phyloP scores from a whole-genome alignment of 2,113 vertebrate species.

The Zosterops japonicus region DNA sequence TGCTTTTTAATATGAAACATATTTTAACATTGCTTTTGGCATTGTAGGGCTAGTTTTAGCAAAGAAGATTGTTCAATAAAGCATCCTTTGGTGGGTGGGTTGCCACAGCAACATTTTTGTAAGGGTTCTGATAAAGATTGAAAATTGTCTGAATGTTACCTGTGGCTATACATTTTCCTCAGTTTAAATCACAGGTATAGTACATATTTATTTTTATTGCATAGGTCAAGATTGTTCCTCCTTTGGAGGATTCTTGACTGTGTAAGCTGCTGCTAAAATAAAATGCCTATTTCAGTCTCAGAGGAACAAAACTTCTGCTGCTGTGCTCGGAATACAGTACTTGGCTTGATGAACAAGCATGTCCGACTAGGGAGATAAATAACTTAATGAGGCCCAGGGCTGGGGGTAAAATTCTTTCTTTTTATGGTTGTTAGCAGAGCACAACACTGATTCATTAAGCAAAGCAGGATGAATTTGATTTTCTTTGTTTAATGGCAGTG shows the following conservation, averaged over 20 bases:
- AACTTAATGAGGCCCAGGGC: constrained; percentile 41
- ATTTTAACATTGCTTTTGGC: neutral
- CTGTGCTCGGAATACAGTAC: neutral
- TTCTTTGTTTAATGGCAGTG: neutral
- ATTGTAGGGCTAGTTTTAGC: neutral
- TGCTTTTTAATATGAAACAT: neutral
- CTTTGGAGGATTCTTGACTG: neutral
- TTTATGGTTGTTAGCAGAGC: constrained; percentile 1
- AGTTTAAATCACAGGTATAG: neutral
- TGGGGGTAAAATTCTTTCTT: constrained; percentile 55
- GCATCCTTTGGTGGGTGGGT: neutral
- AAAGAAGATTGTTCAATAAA: neutral
- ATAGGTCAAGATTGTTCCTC: neutral
- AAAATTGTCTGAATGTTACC: neutral
- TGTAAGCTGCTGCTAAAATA: constrained; percentile 6
- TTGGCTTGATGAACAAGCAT: constrained; percentile 53
- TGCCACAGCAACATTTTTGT: neutral
- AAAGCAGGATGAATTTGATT: constrained; percentile 37
- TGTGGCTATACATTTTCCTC: neutral
- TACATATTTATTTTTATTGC: neutral
- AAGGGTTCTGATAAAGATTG: neutral
- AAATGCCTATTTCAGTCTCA: neutral
- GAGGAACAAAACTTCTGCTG: neutral
- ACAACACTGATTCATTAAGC: constrained; percentile 33
- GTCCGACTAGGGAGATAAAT: constrained; percentile 39